A percentile compares a stretch with the other conserved stretches of the same genome.
phyloP scores from a whole-genome alignment of 2,113 vertebrate species.

The Pholis gunnellus region DNA sequence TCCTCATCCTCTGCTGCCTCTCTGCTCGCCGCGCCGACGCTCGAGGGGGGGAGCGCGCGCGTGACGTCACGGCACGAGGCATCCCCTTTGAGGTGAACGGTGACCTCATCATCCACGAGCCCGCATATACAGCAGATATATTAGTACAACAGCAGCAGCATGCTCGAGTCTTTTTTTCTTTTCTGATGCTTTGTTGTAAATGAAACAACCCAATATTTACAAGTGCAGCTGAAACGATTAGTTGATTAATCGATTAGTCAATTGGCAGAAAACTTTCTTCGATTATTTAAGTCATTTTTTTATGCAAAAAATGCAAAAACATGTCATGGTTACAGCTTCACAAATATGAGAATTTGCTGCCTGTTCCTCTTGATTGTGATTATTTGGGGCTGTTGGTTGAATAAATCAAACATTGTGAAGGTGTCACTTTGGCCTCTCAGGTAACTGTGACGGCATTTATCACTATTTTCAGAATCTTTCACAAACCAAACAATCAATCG shows the following conservation, averaged over 20 bases:
- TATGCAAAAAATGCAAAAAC: neutral
- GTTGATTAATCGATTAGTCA: neutral
- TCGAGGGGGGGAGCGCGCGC: constrained; percentile 2
- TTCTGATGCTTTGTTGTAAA: neutral
- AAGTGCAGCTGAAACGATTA: neutral
- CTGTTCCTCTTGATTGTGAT: neutral
- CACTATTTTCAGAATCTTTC: neutral
- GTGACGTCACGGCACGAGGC: constrained; percentile 76
- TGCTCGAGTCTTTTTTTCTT: neutral
- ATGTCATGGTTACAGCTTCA: neutral
- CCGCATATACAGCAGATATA: neutral
- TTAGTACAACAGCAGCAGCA: neutral
- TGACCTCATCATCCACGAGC: constrained; percentile 20
- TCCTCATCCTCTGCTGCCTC: constrained; percentile 51
- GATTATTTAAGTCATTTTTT: neutral
- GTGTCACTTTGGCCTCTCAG: neutral
- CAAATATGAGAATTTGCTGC: neutral
- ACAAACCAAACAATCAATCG: neutral
- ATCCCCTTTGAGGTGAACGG: constrained; percentile 55
- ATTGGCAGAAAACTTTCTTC: neutral
- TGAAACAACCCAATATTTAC: neutral
- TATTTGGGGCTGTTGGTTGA: neutral
- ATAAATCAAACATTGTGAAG: neutral
- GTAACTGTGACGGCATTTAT: neutral
- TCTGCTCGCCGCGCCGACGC: neutral